These are phyloP conservation scores for Drosophila nigrodunni DNA, from an alignment of 1,140 invertebrate genomes.

Conservation along the genomic window DNA sequence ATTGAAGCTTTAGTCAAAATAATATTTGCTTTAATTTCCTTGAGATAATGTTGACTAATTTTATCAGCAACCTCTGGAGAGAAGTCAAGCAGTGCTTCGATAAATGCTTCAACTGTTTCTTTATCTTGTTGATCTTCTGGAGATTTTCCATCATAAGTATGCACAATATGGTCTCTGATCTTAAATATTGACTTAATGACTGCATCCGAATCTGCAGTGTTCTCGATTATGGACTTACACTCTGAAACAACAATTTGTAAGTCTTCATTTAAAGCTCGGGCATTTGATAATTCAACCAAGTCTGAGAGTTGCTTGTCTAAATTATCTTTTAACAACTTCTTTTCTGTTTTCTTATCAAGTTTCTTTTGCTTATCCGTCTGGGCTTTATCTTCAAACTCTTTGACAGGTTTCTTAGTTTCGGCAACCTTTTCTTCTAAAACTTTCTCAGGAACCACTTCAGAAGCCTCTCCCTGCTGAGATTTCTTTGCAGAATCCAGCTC, in stretches of 20 bases:
- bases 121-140: conserved; percentile 27
- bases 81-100: conserved; percentile 50
- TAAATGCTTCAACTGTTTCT: conserved; percentile 55
- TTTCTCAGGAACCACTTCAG: no score
- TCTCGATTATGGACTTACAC: conserved; percentile 49
- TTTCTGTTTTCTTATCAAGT: not conserved
- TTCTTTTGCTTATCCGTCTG: no score
- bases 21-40: conserved; percentile 60
- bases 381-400: no score
- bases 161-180: conserved; percentile 72
- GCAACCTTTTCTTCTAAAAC: no score
- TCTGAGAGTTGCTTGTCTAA: not conserved
- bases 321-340: not conserved
- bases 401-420: no score
- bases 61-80: conserved; percentile 48
- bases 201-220: conserved; percentile 37
- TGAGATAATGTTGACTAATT: conserved; percentile 48
- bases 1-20: conserved; percentile 60
- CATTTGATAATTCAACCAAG: conserved; percentile 2
- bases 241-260: conserved; percentile 32
- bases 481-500: no score
- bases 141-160: conserved; percentile 70
- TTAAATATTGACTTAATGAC: conserved; percentile 69
- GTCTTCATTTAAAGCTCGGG: conserved; percentile 21
- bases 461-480: no score